Conservation (phyloP, 2,113 vertebrate species). For the Antechinus flavipes region DNA sequence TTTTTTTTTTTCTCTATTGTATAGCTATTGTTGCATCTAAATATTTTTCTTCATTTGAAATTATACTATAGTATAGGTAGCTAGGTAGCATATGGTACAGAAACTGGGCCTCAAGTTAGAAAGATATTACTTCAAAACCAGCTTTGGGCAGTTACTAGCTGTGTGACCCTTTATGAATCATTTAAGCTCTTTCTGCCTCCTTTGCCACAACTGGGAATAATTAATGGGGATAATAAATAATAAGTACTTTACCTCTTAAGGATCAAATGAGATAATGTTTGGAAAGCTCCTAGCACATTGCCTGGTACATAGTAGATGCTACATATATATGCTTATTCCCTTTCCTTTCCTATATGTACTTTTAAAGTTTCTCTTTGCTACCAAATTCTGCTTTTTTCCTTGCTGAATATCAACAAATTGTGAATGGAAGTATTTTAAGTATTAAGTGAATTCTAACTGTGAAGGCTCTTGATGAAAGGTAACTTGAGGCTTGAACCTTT, state of each 20-base stretch:
- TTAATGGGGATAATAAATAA: neutral
- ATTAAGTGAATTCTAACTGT: slow-evolving; percentile 10
- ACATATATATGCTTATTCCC: neutral
- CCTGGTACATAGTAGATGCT: neutral
- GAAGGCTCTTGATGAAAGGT: slow-evolving; percentile 50
- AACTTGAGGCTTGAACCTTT: slow-evolving; percentile 40
- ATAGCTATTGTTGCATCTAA: slow-evolving; percentile 46
- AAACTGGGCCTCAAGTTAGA: neutral
- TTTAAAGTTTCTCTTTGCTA: slow-evolving; percentile 47
- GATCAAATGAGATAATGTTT: neutral
- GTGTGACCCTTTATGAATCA: neutral
- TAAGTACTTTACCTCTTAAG: neutral
- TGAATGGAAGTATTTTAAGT: too few species aligned
- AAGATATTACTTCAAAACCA: neutral
- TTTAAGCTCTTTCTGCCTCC: too few species aligned
- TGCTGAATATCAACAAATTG: slow-evolving; percentile 38
- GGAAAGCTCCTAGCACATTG: neutral
- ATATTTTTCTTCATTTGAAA: slow-evolving; percentile 57
- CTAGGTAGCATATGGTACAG: neutral
- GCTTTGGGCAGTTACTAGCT: neutral
- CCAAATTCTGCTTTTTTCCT: slow-evolving; percentile 35
- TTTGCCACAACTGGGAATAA: neutral
- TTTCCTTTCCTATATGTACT: neutral
- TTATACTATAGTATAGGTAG: neutral
- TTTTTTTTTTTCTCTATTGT: slow-evolving; percentile 40